Evolutionary conservation across 2,113 vertebrate species (phyloP), one percentile per base, ranked within the genome.

Genomic region (Thermophis baileyi): DNA sequence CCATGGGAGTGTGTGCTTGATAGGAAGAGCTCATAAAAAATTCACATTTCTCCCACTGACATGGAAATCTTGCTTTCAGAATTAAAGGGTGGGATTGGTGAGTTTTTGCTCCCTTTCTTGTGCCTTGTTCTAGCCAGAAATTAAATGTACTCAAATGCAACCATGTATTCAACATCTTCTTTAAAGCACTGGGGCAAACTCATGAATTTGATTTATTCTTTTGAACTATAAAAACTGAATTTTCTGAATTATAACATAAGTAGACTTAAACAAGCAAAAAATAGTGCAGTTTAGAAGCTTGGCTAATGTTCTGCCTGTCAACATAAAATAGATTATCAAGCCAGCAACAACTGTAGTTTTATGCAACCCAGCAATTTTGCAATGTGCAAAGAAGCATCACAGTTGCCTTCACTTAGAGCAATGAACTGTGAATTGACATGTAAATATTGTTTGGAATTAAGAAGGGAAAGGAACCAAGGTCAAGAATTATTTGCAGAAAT

Each of bases 1-100:
- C 98, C 97, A 98, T 96, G 95, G 95, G 94, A 53, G 91, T 94
- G 94, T 51, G 50, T 95, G 95, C 94, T 95, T 12, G 97, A 97
- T 97, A 97, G 93, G 94, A 46, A 93, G 92, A 94, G 92, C 95
- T 63, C 60, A 63, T 63, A 69, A 69, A 69, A 69, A 69, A 69
- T 30, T 69, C 60, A n/a, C 1, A 69, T 69, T 63, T 63, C 57
- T 63, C 10, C 27, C 57, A 63, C 57, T 63, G 27, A 63, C 27
- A 63, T 63, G 10, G 60, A 63, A 63, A 63, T 63, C 60, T 63
- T 63, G 60, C 10, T 63, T 30, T 30, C 95, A 96, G 8, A 22
- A 89, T 50, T 94, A 89, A 94, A 92, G 90, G 95, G 92, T 89
- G 94, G 96, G 95, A 95, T 93, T 94, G 95, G 93, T 95, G 94